A percentile compares a stretch with the other conserved stretches of the same genome.
Evolutionary conservation across 2,797 vertebrate species (phyloP).

Genomic region (Sarcoramphus papa): DNA sequence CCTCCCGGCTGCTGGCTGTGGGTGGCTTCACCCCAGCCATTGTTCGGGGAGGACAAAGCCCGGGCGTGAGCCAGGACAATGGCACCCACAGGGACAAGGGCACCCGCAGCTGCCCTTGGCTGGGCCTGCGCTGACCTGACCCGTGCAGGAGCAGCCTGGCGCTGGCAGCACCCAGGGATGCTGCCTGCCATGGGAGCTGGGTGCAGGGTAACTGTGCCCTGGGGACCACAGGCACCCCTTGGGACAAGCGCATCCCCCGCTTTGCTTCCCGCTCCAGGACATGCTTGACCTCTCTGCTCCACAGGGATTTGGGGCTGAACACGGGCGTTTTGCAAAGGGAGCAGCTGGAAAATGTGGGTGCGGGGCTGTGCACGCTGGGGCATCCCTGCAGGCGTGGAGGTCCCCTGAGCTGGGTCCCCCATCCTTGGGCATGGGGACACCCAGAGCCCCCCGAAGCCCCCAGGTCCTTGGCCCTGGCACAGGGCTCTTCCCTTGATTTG

Average conservation of each 20-base stretch:
- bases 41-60: background rate
- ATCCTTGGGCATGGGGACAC: accelerated
- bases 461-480: background rate
- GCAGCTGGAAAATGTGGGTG: accelerated
- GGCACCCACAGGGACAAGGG: background rate
- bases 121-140: background rate
- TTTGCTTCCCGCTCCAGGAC: background rate
- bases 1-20: accelerated
- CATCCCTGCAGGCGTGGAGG: background rate
- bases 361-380: accelerated
- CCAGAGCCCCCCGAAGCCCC: background rate
- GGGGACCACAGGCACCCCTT: background rate
- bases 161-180: background rate
- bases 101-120: background rate
- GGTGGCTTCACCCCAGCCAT: background rate
- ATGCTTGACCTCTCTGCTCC: accelerated
- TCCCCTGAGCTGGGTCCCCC: background rate
- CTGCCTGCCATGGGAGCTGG: background rate
- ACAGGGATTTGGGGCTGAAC: background rate
- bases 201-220: background rate
- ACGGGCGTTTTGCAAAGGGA: accelerated
- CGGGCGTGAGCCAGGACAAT: background rate
- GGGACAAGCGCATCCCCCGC: accelerated
- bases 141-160: background rate
- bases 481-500: background rate